Conservation (phyloP, 2,797 vertebrate genomes). For the Pagetopsis macropterus region DNA sequence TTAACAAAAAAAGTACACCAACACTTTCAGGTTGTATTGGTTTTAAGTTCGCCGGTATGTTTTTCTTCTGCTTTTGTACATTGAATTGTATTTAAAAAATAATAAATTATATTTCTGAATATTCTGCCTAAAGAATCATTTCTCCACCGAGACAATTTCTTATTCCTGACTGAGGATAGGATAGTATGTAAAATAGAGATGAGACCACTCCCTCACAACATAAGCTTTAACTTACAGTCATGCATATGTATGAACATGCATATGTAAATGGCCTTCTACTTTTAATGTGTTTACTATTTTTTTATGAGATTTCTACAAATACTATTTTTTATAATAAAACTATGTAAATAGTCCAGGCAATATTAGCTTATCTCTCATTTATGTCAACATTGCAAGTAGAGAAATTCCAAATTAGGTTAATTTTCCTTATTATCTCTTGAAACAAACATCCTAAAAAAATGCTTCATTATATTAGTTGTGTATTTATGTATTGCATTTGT, state of each 20-base stretch:
- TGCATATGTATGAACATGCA: no score
- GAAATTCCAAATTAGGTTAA: not conserved
- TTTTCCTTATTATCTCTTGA: no score
- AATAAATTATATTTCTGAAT: constrained; percentile 67
- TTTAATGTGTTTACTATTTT: not conserved
- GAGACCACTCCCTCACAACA: not conserved
- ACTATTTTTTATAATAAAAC: not conserved
- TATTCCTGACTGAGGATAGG: not conserved
- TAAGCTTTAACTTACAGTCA: not conserved
- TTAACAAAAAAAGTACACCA: not conserved
- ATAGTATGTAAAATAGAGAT: not conserved
- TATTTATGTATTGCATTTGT: no score
- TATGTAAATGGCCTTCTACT: not conserved
- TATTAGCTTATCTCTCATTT: not conserved
- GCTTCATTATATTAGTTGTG: no score
- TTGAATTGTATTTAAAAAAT: constrained; percentile 42
- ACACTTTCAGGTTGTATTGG: constrained; percentile 23
- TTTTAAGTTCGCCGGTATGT: constrained; percentile 25
- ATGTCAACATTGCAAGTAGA: not conserved
- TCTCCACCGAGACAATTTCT: not conserved
- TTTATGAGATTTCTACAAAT: not conserved
- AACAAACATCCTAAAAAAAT: no score
- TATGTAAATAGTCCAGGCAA: not conserved
- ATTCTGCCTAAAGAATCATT: not conserved
- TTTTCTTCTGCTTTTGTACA: constrained; percentile 59